Percentiles rank a stretch among this genome's conserved stretches.
These are phyloP conservation scores for Drosophila parvula DNA, from an alignment of 1,140 invertebrate genomes.

Conservation along the genomic window DNA sequence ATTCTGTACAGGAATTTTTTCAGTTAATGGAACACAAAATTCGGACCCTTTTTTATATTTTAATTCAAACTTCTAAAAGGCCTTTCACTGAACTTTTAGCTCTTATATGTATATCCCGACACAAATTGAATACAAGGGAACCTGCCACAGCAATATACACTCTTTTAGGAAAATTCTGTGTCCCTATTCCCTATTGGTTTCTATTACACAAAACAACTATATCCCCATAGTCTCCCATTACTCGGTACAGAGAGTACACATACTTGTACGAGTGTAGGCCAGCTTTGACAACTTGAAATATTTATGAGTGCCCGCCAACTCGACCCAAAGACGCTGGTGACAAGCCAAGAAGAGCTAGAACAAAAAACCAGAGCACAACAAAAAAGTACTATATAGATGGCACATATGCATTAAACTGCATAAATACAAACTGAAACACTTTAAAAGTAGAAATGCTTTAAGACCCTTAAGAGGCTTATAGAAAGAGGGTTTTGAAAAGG, in stretches of 20 bases:
- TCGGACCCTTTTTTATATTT: no score
- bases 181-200: no score
- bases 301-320: conserved; percentile 51
- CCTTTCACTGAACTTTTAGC: no score
- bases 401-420: neutral
- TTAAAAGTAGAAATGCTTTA: neutral
- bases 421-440: neutral
- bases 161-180: neutral
- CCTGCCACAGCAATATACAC: neutral
- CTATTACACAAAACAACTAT: neutral
- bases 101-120: neutral
- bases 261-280: conserved; percentile 4
- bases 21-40: no score
- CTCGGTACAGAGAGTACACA: conserved; percentile 6
- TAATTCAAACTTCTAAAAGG: neutral
- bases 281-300: conserved; percentile 55
- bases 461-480: neutral
- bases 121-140: no score
- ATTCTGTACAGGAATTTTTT: no score
- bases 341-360: conserved; percentile 51
- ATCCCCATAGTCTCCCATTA: neutral
- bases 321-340: conserved; percentile 45
- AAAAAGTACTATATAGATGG: conserved; percentile 9
- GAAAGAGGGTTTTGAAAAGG: neutral
- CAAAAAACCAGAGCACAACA: conserved; percentile 21